Base-by-base conservation (phyloP, 1,140 invertebrate genomes). In the Solenopsis invicta region DNA sequence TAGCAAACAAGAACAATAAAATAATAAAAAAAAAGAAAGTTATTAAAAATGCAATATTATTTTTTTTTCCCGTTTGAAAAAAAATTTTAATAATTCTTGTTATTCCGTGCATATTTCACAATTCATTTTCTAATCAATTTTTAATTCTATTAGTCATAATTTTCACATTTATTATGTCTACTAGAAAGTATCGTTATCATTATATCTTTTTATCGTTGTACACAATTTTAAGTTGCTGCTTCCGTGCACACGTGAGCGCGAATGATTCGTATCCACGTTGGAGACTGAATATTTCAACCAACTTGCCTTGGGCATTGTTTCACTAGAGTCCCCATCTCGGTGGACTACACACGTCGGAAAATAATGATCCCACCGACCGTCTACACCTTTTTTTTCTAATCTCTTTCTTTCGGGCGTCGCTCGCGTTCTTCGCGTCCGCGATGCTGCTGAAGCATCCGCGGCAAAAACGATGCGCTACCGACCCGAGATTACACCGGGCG, bases 251-350 rank as follows among this genome's bases (percentile, higher is more conserved):
- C 21, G 84, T 52, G 69, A 50, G 84, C 86, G n/a, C 45, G 64
- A 78, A 76, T 69, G 74, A 67, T 72, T 86, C 61, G 82, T 84
- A 88, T 82, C 72, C 85, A 76, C 61, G 86, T 88, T 80, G 85
- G 85, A 88, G 90, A 91, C 91, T 91, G 92, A 92, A 93, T 93
- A 93, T 93, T 93, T 93, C 92, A 93, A 93, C 92, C 92, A 92
- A 93, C 91, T 93, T 93, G 92, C 89, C 85, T 41, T 67, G 85
- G 34, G 76, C 78, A 93, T 93, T 93, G 93, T 93, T 86, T 90
- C 85, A 85, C 54, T 87, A 62, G 52, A 81, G 54, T 90, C 67
- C 66, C 45, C 64, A 71, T 59, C 81, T 69, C 88, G 67, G 61
- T 67, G 67, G 64, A 86, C 54, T 77, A 61, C 48, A 86, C 76